Percentiles rank a stretch among this genome's conserved stretches.
Conservation (phyloP, 2,888 invertebrate species). For the Flabesymbios commensalis region DNA sequence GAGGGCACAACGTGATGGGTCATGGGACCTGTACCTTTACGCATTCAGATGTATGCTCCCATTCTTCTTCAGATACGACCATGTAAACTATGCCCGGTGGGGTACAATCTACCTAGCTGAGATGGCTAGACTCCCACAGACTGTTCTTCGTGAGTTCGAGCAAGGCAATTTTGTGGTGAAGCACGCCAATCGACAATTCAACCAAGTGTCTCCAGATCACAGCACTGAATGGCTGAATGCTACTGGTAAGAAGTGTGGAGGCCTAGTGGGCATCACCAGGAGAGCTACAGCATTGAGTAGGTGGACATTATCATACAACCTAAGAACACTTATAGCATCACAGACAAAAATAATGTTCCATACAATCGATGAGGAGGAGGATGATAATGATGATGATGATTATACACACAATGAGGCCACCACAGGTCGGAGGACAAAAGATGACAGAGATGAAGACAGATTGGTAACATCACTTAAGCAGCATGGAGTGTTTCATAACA, state of each 20-base stretch:
- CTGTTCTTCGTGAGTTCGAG: conserved; percentile 12
- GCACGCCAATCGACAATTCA: conserved; percentile 12
- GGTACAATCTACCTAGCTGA: conserved; percentile 15
- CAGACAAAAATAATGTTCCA: conserved; percentile 3
- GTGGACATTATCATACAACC: conserved; percentile 9
- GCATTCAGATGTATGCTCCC: conserved; percentile 13
- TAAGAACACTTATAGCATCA: conserved; percentile 1
- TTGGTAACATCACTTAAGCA: background rate
- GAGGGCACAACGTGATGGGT: conserved; percentile 8
- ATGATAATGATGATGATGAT: background rate
- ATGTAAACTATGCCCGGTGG: conserved; percentile 14
- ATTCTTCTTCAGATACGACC: conserved; percentile 11
- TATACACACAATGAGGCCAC: conserved; percentile 1
- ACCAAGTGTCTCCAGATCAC: conserved; percentile 19
- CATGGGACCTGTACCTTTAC: conserved; percentile 11
- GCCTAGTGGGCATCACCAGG: conserved; percentile 13
- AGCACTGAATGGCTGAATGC: conserved; percentile 21
- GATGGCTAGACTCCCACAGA: background rate
- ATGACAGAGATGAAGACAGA: background rate
- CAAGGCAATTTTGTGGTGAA: conserved; percentile 25
- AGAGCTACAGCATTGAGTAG: conserved; percentile 1
- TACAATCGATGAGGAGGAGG: no score
- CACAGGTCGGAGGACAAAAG: background rate
- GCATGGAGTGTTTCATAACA: background rate
- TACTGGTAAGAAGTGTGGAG: conserved; percentile 19